Percentiles rank a stretch among this genome's conserved stretches.
phyloP scores from a whole-genome alignment of 2,888 invertebrate species.

The Orthosia incerta region DNA sequence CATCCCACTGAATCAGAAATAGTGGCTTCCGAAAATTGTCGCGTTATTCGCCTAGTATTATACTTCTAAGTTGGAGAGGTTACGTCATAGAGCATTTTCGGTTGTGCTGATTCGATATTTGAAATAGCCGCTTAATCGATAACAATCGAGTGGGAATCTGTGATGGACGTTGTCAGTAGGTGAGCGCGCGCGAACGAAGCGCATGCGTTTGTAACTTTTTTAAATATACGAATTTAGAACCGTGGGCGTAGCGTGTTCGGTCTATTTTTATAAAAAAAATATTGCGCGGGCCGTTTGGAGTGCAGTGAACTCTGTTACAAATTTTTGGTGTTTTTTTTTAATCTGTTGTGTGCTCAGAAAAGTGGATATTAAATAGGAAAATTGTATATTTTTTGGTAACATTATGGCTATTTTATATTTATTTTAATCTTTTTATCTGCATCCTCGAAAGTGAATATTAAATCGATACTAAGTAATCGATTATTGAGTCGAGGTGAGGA shows the following conservation, averaged over 20 bases:
- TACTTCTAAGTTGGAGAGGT: slow-evolving; percentile 43
- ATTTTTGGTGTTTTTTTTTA: slow-evolving; percentile 65
- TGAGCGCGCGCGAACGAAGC: slow-evolving; percentile 78
- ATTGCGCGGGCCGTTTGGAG: slow-evolving; percentile 74
- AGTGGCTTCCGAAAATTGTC: slow-evolving; percentile 27
- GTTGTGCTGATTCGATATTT: slow-evolving; percentile 50
- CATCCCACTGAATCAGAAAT: slow-evolving; percentile 1
- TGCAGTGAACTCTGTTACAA: slow-evolving; percentile 83
- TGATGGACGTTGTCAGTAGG: slow-evolving; percentile 76
- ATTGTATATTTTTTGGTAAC: slow-evolving; percentile 38
- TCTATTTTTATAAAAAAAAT: slow-evolving; percentile 80
- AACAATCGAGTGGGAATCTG: slow-evolving; percentile 70
- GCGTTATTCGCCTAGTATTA: slow-evolving; percentile 37
- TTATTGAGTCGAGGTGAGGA: slow-evolving; percentile 56
- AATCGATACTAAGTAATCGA: slow-evolving; percentile 33
- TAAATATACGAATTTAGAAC: slow-evolving; percentile 72
- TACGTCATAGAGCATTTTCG: slow-evolving; percentile 23
- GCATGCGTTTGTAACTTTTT: slow-evolving; percentile 77
- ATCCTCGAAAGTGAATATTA: slow-evolving; percentile 34
- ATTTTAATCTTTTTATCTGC: slow-evolving; percentile 9
- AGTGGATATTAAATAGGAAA: slow-evolving; percentile 58
- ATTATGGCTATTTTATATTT: slow-evolving; percentile 20
- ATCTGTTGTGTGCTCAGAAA: slow-evolving; percentile 55
- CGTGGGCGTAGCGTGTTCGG: slow-evolving; percentile 74
- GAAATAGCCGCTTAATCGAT: slow-evolving; percentile 74